Conservation (phyloP, 2,888 invertebrate species). For the Diachrysia chrysitis region DNA sequence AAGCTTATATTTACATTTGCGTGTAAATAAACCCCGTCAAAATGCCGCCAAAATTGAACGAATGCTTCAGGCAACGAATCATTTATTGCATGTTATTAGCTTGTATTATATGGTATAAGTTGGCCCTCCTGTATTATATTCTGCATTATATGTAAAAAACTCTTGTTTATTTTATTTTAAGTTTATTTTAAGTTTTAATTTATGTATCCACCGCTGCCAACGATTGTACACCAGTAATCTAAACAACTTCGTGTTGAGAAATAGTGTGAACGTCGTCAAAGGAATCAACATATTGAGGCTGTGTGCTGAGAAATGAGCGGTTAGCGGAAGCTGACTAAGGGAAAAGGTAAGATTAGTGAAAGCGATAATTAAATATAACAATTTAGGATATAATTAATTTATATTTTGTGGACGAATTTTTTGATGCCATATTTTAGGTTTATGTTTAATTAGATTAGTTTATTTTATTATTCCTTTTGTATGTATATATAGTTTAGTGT, state of each 20-base stretch:
- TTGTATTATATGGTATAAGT: not conserved
- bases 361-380: too few species aligned
- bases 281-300: conserved; percentile 64
- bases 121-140: not conserved
- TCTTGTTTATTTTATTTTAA: not conserved
- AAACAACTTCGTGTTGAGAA: conserved; percentile 63
- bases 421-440: too few species aligned
- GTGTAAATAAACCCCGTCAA: not conserved
- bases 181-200: not conserved
- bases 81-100: not conserved
- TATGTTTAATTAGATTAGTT: too few species aligned
- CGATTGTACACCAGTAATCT: conserved; percentile 41
- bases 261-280: conserved; percentile 71
- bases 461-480: too few species aligned
- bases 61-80: not conserved
- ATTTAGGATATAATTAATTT: too few species aligned
- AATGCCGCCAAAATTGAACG: not conserved
- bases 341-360: not conserved
- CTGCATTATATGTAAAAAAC: not conserved
- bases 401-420: too few species aligned
- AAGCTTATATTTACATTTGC: not conserved
- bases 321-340: conserved; percentile 11
- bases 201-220: conserved; percentile 10
- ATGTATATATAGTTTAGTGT: too few species aligned
- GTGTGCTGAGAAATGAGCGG: conserved; percentile 17